Conservation (phyloP, 2,888 invertebrate genomes). For the Limnephilus auricula region DNA sequence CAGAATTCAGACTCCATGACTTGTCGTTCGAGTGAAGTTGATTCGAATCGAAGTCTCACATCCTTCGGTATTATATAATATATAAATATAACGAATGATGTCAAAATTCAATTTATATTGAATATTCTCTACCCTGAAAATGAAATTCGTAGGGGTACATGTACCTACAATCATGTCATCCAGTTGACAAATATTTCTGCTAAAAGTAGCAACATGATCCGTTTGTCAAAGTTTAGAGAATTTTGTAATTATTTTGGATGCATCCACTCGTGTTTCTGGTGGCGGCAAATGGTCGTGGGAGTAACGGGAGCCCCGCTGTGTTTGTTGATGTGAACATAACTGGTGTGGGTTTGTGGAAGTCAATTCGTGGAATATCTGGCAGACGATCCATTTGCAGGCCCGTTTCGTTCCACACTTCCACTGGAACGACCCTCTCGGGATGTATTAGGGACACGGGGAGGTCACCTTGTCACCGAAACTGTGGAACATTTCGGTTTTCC, state of each 20-base stretch:
- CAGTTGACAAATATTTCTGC: neutral
- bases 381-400: slow-evolving; percentile 4
- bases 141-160: neutral
- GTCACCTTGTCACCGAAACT: slow-evolving; percentile 8
- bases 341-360: slow-evolving; percentile 9
- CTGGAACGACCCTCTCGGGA: slow-evolving; percentile 10
- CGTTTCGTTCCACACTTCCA: slow-evolving; percentile 26
- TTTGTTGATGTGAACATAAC: no score
- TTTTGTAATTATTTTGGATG: neutral
- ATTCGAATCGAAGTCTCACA: neutral
- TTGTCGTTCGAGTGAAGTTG: neutral
- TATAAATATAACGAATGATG: neutral
- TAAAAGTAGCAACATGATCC: neutral
- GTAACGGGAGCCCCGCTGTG: neutral
- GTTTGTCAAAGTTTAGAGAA: neutral
- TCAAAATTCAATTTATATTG: neutral
- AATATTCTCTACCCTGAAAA: neutral
- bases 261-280: slow-evolving; percentile 4
- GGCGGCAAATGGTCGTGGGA: neutral
- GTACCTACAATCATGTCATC: neutral
- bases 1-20: neutral
- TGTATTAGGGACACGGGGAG: neutral
- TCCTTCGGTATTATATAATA: neutral
- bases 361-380: slow-evolving; percentile 34
- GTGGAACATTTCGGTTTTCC: slow-evolving; percentile 8